These are phyloP conservation scores for Entomyzon cyanotis DNA, from an alignment of 2,113 vertebrate genomes.

Conservation along the genomic window DNA sequence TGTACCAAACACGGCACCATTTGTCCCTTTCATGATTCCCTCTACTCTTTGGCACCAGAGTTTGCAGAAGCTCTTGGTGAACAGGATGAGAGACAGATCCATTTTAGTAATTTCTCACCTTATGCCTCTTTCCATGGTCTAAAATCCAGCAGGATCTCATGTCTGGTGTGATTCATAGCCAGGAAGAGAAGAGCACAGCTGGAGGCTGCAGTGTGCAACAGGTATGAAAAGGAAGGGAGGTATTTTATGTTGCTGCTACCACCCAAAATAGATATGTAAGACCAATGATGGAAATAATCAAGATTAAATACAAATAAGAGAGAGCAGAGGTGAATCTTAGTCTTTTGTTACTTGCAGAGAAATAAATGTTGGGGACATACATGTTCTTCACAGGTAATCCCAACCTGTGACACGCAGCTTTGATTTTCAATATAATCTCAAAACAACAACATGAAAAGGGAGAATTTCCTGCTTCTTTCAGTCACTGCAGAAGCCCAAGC, in stretches of 20 bases:
- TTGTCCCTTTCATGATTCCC: background rate
- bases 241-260: background rate
- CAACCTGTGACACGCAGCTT: background rate
- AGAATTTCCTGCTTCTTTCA: background rate
- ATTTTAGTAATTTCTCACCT: background rate
- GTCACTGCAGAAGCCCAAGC: background rate
- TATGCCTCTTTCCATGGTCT: background rate
- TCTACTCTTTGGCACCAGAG: background rate
- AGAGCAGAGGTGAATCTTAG: background rate
- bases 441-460: background rate
- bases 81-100: background rate
- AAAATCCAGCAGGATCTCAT: background rate
- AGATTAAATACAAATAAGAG: background rate
- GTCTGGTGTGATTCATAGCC: background rate
- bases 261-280: background rate
- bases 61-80: background rate
- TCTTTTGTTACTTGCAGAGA: background rate
- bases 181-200: background rate
- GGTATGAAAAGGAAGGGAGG: background rate
- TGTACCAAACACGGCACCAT: accelerated
- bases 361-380: background rate
- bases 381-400: background rate
- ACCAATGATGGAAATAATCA: background rate
- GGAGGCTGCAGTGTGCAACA: background rate
- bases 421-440: background rate